These are phyloP conservation scores for Brassicogethes aeneus DNA, from an alignment of 2,888 invertebrate species.

Conservation along the genomic window DNA sequence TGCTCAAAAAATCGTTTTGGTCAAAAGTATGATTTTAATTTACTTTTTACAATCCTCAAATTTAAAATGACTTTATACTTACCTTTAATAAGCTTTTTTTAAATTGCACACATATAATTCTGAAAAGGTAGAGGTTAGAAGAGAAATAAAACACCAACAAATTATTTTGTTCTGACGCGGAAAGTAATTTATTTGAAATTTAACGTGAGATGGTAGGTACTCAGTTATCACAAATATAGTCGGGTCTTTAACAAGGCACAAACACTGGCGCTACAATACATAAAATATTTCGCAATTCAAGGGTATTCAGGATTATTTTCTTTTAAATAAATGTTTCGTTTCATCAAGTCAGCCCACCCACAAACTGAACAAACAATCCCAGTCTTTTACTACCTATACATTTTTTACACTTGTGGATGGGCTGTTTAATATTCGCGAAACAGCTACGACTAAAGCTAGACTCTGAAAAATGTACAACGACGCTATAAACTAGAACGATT, in stretches of 20 bases:
- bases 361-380: too few species aligned
- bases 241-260: slow-evolving; percentile 40
- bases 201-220: slow-evolving; percentile 40
- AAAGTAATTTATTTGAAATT: slow-evolving; percentile 37
- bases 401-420: too few species aligned
- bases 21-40: too few species aligned
- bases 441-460: slow-evolving; percentile 19
- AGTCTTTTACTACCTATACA: too few species aligned
- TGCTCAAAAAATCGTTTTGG: too few species aligned
- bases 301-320: slow-evolving; percentile 8
- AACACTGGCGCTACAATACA: slow-evolving; percentile 37
- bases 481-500: slow-evolving; percentile 18
- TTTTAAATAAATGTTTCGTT: too few species aligned
- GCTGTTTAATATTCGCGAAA: slow-evolving; percentile 1
- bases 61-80: too few species aligned
- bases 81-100: too few species aligned
- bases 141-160: slow-evolving; percentile 15
- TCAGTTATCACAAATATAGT: slow-evolving; percentile 40
- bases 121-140: slow-evolving; percentile 3
- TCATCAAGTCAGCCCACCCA: too few species aligned
- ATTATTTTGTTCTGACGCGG: slow-evolving; percentile 31
- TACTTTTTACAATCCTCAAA: too few species aligned
- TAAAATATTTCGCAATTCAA: slow-evolving; percentile 24
- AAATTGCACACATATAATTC: too few species aligned
- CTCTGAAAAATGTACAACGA: slow-evolving; percentile 17